Base-by-base conservation (phyloP, 2,888 invertebrate genomes). In the Nysson spinosus region DNA sequence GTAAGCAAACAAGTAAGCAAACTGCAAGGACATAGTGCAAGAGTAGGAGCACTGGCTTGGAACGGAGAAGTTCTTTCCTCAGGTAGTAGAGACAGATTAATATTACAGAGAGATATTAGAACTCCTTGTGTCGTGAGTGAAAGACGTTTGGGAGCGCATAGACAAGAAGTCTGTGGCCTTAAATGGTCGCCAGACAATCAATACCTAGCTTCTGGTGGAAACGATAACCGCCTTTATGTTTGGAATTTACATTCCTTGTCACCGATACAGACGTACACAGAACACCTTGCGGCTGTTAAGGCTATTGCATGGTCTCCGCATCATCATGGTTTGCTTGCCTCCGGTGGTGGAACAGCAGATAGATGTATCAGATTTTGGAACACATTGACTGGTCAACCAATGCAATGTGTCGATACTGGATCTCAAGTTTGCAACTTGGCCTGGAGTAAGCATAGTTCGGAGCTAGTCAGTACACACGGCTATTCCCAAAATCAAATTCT, bases 231-330 rank as follows among this genome's bases (percentile, higher is more conserved):
- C 81, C 90, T 98, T 47, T 94, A 96, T 87, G 96, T 98, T 4
- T 98, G 97, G 97, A 93, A 93, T 75, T 90, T 95, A 90, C 95
- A 96, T 83, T 94, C 95, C 0, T 88, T 94, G 2, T 91, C 93
- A 2, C 98, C 98, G 0, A 94, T 98, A 50, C 98, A 99, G 88
- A 97, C 96, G 1, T 98, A 99, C 88, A 95, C 96, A 0, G 95
- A 99, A 76, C 99, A 99, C 89, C 91, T 96, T 87, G 99, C 99
- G 0, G 99, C 98, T 0, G 98, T 98, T 6, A 99, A 98, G 88
- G 99, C 99, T 0, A 97, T 99, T 75, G 98, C 99, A 16, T 99
- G 99, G 99, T 98, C 98, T 1, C 98, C 99, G 0, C 98, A 99
- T 89, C 98, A 98, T 88, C 98, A 98, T 88, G 98, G 98, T 0